Conservation (phyloP, 2,113 vertebrate species). For the Nesogale talazaci region DNA sequence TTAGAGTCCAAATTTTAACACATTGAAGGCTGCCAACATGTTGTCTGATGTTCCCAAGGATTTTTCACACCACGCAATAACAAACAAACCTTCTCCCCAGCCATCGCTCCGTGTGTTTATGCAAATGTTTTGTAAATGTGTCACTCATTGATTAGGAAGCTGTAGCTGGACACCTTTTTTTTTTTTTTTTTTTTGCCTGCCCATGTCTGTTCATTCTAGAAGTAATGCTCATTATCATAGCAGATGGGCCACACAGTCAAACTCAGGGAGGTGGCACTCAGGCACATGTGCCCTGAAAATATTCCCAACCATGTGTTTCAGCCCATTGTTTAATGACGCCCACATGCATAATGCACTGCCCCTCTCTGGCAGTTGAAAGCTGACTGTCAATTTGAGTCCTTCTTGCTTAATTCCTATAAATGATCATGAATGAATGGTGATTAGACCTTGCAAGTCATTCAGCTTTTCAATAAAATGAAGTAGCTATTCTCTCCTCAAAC, state of each 20-base stretch:
- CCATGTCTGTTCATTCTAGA: slow-evolving; percentile 44
- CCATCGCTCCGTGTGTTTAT: neutral
- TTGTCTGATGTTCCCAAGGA: neutral
- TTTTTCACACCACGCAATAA: neutral
- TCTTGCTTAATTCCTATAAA: neutral
- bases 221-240: neutral
- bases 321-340: neutral
- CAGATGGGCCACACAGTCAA: neutral
- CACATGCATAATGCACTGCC: neutral
- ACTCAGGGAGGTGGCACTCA: neutral
- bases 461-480: slow-evolving; percentile 39
- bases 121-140: slow-evolving; percentile 47
- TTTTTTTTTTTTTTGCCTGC: slow-evolving; percentile 35
- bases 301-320: neutral
- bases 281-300: neutral
- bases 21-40: neutral
- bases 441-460: slow-evolving; percentile 17
- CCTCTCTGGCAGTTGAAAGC: neutral
- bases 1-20: neutral
- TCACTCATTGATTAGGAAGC: slow-evolving; percentile 9
- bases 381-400: neutral
- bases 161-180: neutral
- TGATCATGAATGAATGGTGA: neutral
- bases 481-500: slow-evolving; percentile 13
- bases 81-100: neutral